A percentile compares a stretch with the other conserved stretches of the same genome.
Evolutionary conservation across 1,140 invertebrate genomes (phyloP).

Genomic region (Chlorops oryzae): DNA sequence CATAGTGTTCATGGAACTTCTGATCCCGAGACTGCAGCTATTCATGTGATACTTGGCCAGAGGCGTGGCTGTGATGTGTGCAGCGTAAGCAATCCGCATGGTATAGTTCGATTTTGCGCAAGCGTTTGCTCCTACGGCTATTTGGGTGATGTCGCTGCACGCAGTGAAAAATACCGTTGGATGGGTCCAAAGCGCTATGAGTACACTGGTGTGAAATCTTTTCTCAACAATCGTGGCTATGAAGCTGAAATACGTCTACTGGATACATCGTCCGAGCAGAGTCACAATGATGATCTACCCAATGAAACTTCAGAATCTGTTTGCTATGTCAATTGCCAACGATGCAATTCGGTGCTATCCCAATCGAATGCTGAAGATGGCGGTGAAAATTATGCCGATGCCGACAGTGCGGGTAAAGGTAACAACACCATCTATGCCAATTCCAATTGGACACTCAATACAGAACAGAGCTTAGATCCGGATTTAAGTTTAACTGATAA

Average conservation of each 20-base stretch:
- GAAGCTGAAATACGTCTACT: constrained; percentile 55
- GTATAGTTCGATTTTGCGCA: constrained; percentile 66
- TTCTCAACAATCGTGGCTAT: constrained; percentile 64
- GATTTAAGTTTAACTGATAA: too few species aligned
- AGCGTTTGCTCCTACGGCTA: constrained; percentile 84
- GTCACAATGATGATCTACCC: constrained; percentile 6
- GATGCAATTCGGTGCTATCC: constrained; percentile 33
- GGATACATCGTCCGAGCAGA: constrained; percentile 12
- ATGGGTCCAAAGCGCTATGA: constrained; percentile 86
- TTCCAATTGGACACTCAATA: too few species aligned
- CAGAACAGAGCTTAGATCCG: too few species aligned
- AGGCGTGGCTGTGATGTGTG: constrained; percentile 69
- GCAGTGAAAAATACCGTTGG: constrained; percentile 80
- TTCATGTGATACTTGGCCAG: constrained; percentile 78
- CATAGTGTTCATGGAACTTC: constrained; percentile 78
- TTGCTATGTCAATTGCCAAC: constrained; percentile 39
- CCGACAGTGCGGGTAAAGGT: too few species aligned
- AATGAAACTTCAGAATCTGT: constrained; percentile 23
- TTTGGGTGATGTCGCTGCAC: constrained; percentile 75
- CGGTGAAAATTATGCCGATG: neutral
- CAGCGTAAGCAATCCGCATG: constrained; percentile 63
- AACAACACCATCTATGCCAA: too few species aligned
- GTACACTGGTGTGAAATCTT: constrained; percentile 71
- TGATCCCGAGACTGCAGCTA: constrained; percentile 71
- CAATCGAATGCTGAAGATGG: neutral